Evolutionary conservation across 2,888 invertebrate species (phyloP), one percentile per base, ranked within the genome.

Genomic region (Hypena proboscidalis): DNA sequence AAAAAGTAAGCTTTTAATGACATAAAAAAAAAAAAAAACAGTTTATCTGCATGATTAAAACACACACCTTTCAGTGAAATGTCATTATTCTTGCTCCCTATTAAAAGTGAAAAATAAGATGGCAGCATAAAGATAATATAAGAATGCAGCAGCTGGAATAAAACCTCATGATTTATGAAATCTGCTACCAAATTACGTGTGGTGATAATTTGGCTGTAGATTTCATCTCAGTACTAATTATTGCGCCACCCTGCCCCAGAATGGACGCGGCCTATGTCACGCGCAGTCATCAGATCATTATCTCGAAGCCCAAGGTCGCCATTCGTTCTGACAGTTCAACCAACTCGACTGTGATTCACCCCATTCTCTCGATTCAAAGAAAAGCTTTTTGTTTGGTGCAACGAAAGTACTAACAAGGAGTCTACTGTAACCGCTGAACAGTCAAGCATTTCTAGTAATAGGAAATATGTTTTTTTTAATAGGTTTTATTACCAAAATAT

Each of bases 271-370:
- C 57, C 48, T 53, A 51, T 45, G 54, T 57, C 58, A 66, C 60
- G 66, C 55, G 43, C 52, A 49, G 35, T 49, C 38, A 57, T 34
- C 43, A 25, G 67, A 75, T 74, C 51, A 53, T 68, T 68, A 67
- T 70, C 70, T 63, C 46, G 36, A 41, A 49, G 49, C 38, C 45
- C 73, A 77, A 75, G 78, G 74, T 70, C 69, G 58, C 34, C 27
- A 31, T 17, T 30, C 44, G 33, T 30, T 57, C 35, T 45, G 60
- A 46, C 42, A 40, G 61, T 53, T 54, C 45, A 48, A 47, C 42
- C 37, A 41, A 46, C 48, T 41, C 48, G 41, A 27, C 46, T 34
- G 11, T 42, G 48, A 49, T 63, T 65, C 58, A 54, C 40, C 40
- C 39, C 37, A 51, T 41, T 49, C 59, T 23, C 27, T 29, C 8